A percentile compares a stretch with the other conserved stretches of the same genome.
phyloP scores from a whole-genome alignment of 2,797 vertebrate species.

The Ctenopoma kingsleyae region DNA sequence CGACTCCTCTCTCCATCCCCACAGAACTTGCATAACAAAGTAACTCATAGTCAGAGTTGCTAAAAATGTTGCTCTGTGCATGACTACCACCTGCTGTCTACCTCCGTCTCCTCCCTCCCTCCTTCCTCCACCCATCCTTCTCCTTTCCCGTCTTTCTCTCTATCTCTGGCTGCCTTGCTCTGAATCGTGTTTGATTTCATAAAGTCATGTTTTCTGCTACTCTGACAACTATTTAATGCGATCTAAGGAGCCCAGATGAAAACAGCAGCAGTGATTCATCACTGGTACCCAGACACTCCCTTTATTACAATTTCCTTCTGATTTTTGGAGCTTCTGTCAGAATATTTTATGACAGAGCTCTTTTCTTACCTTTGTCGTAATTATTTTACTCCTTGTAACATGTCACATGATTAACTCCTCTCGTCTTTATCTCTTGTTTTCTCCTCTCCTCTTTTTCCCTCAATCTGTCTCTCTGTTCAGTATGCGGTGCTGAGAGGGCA shows the following conservation, averaged over 20 bases:
- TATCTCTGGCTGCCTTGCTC: conserved; percentile 65
- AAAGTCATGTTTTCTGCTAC: conserved; percentile 85
- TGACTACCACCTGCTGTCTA: conserved; percentile 78
- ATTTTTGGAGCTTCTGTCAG: conserved; percentile 27
- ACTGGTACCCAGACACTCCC: conserved; percentile 70
- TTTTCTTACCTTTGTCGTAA: conserved; percentile 84
- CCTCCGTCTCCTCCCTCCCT: conserved; percentile 61
- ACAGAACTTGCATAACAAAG: not conserved
- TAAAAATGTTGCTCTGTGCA: conserved; percentile 73
- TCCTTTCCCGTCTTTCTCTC: conserved; percentile 71
- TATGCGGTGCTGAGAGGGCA: conserved; percentile 97
- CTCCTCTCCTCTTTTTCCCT: conserved; percentile 79
- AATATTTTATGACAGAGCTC: conserved; percentile 27
- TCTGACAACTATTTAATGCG: conserved; percentile 82
- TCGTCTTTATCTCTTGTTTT: conserved; percentile 32
- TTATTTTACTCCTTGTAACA: conserved; percentile 84
- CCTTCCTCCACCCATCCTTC: conserved; percentile 64
- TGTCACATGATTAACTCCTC: conserved; percentile 63
- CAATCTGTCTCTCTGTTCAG: conserved; percentile 91
- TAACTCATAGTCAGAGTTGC: conserved; percentile 37
- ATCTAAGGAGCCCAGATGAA: conserved; percentile 80
- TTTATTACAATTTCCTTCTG: conserved; percentile 25
- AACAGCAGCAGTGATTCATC: conserved; percentile 80
- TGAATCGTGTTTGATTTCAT: conserved; percentile 51
- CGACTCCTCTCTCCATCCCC: not conserved